Conservation (phyloP, 2,888 invertebrate genomes). For the Penaeus monodon region DNA sequence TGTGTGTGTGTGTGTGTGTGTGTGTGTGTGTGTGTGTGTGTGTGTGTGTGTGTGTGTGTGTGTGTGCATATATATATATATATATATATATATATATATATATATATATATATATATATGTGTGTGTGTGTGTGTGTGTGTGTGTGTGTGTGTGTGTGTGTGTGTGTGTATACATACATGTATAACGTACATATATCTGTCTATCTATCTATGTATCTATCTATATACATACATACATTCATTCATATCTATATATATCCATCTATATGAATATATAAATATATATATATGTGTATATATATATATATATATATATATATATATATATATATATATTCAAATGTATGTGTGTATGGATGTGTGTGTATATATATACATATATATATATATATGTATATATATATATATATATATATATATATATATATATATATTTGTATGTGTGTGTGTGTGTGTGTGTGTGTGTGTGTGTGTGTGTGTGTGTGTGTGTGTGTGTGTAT, state of each 20-base stretch:
- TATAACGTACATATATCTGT: background rate
- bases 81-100: background rate
- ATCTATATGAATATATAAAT: background rate
- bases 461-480: no score
- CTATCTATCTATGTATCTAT: background rate
- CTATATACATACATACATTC: background rate
- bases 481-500: background rate
- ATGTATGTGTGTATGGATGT: no score
- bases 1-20: background rate
- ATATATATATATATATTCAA: no score
- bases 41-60: background rate
- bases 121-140: background rate
- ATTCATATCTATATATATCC: background rate
- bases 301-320: background rate
- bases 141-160: background rate
- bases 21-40: background rate
- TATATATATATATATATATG: background rate
- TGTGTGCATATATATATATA: background rate
- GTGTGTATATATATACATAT: no score
- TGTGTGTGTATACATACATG: background rate
- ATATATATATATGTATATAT: no score
- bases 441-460: no score
- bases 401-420: no score
- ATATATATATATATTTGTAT: no score
- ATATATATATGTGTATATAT: conserved; percentile 8